phyloP scores from a whole-genome alignment of 2,797 vertebrate genomes.

The Cossypha caffra region DNA sequence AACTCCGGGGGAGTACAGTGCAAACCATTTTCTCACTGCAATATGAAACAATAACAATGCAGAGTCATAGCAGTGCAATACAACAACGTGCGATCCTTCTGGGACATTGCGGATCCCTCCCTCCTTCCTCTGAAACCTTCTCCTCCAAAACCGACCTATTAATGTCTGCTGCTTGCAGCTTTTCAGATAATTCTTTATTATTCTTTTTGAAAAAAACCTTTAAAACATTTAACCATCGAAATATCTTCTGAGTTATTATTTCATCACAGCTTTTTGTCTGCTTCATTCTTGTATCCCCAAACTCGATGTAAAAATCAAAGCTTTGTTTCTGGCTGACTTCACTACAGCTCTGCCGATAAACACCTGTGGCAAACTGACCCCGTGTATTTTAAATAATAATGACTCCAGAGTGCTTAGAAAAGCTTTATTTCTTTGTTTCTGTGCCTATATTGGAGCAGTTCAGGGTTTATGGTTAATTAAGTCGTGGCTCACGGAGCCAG shows the following conservation, averaged over 20 bases:
- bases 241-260: neutral
- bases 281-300: neutral
- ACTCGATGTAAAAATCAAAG: neutral
- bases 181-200: neutral
- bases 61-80: too few relatives aligned
- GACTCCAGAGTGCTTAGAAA: neutral
- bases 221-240: neutral
- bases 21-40: too few relatives aligned
- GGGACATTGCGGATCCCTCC: rapidly evolving
- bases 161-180: neutral
- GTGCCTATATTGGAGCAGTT: neutral
- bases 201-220: neutral
- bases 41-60: too few relatives aligned
- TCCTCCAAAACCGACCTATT: neutral
- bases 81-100: neutral
- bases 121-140: neutral
- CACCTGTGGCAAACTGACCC: neutral
- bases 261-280: neutral
- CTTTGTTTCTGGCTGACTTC: neutral
- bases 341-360: neutral
- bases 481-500: neutral
- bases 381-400: neutral
- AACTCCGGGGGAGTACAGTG: too few relatives aligned
- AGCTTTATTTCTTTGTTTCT: neutral
- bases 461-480: neutral